These are phyloP conservation scores for Nebria ingens DNA, from an alignment of 1,140 invertebrate species.

Conservation along the genomic window DNA sequence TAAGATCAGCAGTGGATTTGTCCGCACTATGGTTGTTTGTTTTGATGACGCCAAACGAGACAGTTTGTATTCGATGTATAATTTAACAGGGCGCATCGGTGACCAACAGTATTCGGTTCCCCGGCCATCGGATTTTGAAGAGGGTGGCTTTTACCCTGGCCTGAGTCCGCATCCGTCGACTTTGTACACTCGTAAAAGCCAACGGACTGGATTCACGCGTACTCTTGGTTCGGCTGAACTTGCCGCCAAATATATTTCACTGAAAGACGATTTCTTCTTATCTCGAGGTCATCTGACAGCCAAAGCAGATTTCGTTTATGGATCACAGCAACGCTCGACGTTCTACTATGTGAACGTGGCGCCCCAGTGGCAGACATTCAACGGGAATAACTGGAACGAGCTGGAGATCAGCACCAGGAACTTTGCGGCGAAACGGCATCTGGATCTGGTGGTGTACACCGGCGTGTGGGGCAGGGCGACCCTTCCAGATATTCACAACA, in stretches of 20 bases:
- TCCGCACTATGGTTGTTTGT: slow-evolving; percentile 24
- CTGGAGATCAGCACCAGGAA: slow-evolving; percentile 37
- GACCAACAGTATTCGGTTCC: slow-evolving; percentile 26
- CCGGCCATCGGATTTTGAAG: slow-evolving; percentile 23
- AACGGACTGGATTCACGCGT: slow-evolving; percentile 24
- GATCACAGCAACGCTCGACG: slow-evolving; percentile 48
- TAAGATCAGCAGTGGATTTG: slow-evolving; percentile 18
- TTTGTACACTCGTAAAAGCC: slow-evolving; percentile 24
- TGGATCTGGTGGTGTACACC: slow-evolving; percentile 42
- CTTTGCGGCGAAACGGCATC: slow-evolving; percentile 23
- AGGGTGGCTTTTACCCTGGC: slow-evolving; percentile 26
- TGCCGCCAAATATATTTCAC: slow-evolving; percentile 24
- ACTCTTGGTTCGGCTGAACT: slow-evolving; percentile 27
- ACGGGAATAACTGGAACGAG: slow-evolving; percentile 43
- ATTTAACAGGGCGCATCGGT: slow-evolving; percentile 24
- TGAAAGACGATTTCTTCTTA: slow-evolving; percentile 32
- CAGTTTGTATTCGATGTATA: slow-evolving; percentile 23
- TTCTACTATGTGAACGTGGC: slow-evolving; percentile 47
- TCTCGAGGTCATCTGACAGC: slow-evolving; percentile 56
- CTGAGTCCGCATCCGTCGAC: slow-evolving; percentile 18
- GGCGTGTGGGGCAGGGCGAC: slow-evolving; percentile 43
- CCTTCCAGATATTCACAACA: slow-evolving; percentile 34
- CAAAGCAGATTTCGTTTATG: slow-evolving; percentile 53
- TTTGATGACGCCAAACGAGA: slow-evolving; percentile 21
- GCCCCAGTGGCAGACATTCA: slow-evolving; percentile 47